These are phyloP conservation scores for Phalanger gymnotis DNA, from an alignment of 2,797 vertebrate species.

Conservation along the genomic window DNA sequence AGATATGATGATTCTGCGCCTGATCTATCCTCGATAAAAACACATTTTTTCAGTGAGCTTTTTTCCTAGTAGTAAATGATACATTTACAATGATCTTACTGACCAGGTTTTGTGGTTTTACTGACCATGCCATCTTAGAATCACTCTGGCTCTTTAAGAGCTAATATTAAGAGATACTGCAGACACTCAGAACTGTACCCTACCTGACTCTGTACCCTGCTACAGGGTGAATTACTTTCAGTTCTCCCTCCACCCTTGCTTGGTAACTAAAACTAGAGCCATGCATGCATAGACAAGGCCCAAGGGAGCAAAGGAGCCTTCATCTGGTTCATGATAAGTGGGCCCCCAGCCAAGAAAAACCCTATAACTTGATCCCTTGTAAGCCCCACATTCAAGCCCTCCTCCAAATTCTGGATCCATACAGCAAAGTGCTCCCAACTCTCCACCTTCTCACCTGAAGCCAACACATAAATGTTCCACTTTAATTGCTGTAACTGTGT, in stretches of 20 bases:
- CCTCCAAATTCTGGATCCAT: background rate
- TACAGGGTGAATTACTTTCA: background rate
- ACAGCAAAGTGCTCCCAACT: background rate
- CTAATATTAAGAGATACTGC: background rate
- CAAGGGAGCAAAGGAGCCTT: background rate
- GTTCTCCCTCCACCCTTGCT: background rate
- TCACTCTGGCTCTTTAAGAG: background rate
- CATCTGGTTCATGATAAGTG: background rate
- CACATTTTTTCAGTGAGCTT: background rate
- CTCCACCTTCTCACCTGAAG: background rate
- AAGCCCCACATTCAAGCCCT: background rate
- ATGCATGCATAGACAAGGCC: background rate
- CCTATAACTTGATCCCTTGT: background rate
- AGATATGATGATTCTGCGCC: background rate
- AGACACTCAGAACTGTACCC: background rate
- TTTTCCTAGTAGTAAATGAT: slow-evolving; percentile 5
- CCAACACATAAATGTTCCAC: background rate
- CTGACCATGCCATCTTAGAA: background rate
- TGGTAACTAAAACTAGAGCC: background rate
- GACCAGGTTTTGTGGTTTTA: background rate
- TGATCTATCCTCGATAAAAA: background rate
- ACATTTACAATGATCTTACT: slow-evolving; percentile 9
- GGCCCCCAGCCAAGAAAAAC: background rate
- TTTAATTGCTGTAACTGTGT: background rate
- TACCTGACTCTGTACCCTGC: background rate